These are phyloP conservation scores for Polydesmus complanatus DNA, from an alignment of 2,888 invertebrate species.

Conservation along the genomic window DNA sequence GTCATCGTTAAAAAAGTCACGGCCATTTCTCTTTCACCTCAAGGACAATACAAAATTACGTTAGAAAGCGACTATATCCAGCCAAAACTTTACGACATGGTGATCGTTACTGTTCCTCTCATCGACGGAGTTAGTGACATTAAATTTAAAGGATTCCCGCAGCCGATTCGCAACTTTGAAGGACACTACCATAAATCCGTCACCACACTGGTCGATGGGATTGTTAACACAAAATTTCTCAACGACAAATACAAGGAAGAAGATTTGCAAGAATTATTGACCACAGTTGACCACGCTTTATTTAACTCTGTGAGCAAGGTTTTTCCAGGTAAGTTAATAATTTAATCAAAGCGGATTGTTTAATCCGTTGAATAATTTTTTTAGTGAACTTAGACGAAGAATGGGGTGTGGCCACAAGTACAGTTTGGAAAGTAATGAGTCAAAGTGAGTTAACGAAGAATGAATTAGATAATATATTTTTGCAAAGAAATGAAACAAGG, in stretches of 20 bases:
- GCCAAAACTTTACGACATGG: conserved; percentile 26
- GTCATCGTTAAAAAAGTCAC: conserved; percentile 24
- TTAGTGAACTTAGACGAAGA: conserved; percentile 9
- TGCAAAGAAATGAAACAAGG: conserved; percentile 27
- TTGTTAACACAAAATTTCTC: conserved; percentile 24
- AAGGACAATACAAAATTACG: conserved; percentile 16
- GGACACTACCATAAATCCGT: conserved; percentile 27
- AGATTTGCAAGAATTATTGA: conserved; percentile 23
- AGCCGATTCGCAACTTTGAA: conserved; percentile 18
- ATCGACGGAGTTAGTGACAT: conserved; percentile 23
- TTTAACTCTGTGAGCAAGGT: conserved; percentile 26
- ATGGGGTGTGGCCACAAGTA: conserved; percentile 12
- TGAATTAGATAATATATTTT: conserved; percentile 38
- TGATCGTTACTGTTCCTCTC: conserved; percentile 32
- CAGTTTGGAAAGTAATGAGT: conserved; percentile 47
- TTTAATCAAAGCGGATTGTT: not conserved
- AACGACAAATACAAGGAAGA: conserved; percentile 13
- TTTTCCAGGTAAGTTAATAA: conserved; percentile 6
- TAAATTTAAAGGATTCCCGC: conserved; percentile 27
- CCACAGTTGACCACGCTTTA: conserved; percentile 24
- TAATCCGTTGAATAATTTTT: not conserved
- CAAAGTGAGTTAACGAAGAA: conserved; percentile 33
- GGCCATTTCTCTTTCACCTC: conserved; percentile 23
- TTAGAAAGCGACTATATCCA: not conserved
- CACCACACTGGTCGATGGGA: conserved; percentile 30